A percentile compares a stretch with the other conserved stretches of the same genome.
These are phyloP conservation scores for Eilema caniola DNA, from an alignment of 2,888 invertebrate genomes.

Conservation along the genomic window DNA sequence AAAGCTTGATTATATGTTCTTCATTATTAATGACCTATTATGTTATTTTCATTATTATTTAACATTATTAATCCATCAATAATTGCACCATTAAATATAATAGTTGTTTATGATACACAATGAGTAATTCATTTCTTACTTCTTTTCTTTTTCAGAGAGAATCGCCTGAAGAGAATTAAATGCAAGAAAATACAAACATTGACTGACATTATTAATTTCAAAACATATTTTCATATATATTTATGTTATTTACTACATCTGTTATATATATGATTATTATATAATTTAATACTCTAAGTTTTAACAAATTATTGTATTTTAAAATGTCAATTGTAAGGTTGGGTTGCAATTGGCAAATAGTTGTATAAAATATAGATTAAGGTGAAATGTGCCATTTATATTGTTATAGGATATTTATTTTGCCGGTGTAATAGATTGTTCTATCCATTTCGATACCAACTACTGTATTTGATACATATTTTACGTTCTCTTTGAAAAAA, in stretches of 20 bases:
- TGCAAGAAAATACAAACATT: constrained; percentile 53
- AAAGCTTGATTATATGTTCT: no score
- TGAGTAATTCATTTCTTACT: background rate
- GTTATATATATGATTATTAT: constrained; percentile 46
- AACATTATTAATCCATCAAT: no score
- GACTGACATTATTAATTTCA: constrained; percentile 69
- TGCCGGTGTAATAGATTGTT: background rate
- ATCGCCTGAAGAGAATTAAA: constrained; percentile 70
- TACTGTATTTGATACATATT: background rate
- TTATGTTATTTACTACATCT: constrained; percentile 35
- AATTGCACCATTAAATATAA: no score
- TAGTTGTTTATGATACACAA: no score
- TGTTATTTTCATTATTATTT: no score
- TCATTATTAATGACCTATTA: no score
- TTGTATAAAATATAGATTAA: constrained; percentile 68
- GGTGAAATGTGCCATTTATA: constrained; percentile 72
- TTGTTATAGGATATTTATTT: constrained; percentile 33
- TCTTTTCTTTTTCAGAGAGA: constrained; percentile 71
- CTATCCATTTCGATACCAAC: background rate
- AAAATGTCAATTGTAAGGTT: constrained; percentile 81
- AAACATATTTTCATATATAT: constrained; percentile 38
- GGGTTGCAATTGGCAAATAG: constrained; percentile 79
- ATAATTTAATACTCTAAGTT: constrained; percentile 69
- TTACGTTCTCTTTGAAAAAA: no score
- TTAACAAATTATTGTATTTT: constrained; percentile 48